Evolutionary conservation across 2,888 invertebrate species (phyloP), one percentile per base, ranked within the genome.

Genomic region (Tridacna gigas): DNA sequence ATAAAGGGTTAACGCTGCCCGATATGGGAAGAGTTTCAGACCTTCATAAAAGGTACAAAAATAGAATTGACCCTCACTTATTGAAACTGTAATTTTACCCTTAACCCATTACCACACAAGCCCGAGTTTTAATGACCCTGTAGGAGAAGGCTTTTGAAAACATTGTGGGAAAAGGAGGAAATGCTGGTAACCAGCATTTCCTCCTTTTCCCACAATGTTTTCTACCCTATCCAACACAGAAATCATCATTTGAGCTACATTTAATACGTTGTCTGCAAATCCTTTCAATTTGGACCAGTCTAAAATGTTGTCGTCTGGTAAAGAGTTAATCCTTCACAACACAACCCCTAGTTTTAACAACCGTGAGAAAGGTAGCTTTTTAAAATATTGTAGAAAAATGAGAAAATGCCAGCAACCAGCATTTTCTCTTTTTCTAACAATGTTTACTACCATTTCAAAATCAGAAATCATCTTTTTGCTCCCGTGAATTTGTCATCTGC

Each of bases 201-300:
- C 25, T n/a, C 22, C 65, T 65, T 65, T 65, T 65, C 20, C 65
- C 9, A 65, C 65, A 3, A 65, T 13, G 65, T 65, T 65, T 65
- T 65, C 65, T 28, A 18, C n/a, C n/a, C n/a, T n/a, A n/a, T n/a
- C n/a, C n/a, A n/a, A n/a, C n/a, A n/a, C n/a, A n/a, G n/a, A n/a
- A n/a, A n/a, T n/a, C n/a, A n/a, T n/a, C n/a, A n/a, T n/a, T n/a
- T n/a, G n/a, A n/a, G n/a, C n/a, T n/a, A n/a, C n/a, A n/a, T n/a
- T n/a, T n/a, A n/a, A n/a, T n/a, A n/a, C n/a, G n/a, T n/a, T n/a
- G n/a, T n/a, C n/a, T n/a, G n/a, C n/a, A n/a, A n/a, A n/a, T n/a
- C n/a, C n/a, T n/a, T n/a, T n/a, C n/a, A n/a, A n/a, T n/a, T n/a
- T n/a, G n/a, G n/a, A n/a, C n/a, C n/a, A n/a, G n/a, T n/a, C n/a